Evolutionary conservation across 2,113 vertebrate genomes (phyloP).

Genomic region (Xiphorhynchus elegans): DNA sequence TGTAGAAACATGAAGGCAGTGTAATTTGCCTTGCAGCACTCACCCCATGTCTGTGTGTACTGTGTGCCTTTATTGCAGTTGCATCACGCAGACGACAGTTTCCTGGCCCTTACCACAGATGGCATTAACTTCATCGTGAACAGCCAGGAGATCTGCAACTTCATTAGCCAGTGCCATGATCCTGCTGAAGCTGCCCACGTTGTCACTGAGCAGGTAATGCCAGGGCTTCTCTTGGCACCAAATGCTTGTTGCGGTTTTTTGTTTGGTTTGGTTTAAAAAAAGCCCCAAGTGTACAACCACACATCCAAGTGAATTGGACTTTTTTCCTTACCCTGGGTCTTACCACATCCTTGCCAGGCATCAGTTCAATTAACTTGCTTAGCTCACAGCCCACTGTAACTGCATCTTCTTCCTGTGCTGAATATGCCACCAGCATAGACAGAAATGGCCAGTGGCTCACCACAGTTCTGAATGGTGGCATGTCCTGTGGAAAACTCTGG

Average conservation of each 20-base stretch:
- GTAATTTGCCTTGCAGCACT: background rate
- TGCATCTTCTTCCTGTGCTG: background rate
- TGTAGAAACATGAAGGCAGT: fast-evolving
- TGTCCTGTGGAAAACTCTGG: background rate
- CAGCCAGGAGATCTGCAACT: constrained; percentile 96
- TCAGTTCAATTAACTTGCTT: background rate
- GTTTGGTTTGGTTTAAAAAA: background rate
- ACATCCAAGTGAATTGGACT: background rate
- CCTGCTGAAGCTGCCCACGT: constrained; percentile 91
- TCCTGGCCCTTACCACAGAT: constrained; percentile 94
- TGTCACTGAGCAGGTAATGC: constrained; percentile 91
- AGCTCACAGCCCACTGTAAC: background rate
- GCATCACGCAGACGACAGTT: constrained; percentile 88
- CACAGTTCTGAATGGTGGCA: background rate
- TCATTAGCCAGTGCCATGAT: constrained; percentile 92
- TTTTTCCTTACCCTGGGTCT: background rate
- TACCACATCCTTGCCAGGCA: background rate
- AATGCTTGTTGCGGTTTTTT: background rate
- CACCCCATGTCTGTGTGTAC: fast-evolving
- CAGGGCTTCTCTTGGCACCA: background rate
- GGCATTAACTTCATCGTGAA: constrained; percentile 98
- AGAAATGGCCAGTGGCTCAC: background rate
- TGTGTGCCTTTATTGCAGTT: constrained; percentile 74
- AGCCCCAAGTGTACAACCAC: fast-evolving
- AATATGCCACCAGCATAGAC: background rate